Percentiles rank a stretch among this genome's conserved stretches.
Conservation (phyloP, 2,113 vertebrate genomes). For the Toxotes jaculatrix region DNA sequence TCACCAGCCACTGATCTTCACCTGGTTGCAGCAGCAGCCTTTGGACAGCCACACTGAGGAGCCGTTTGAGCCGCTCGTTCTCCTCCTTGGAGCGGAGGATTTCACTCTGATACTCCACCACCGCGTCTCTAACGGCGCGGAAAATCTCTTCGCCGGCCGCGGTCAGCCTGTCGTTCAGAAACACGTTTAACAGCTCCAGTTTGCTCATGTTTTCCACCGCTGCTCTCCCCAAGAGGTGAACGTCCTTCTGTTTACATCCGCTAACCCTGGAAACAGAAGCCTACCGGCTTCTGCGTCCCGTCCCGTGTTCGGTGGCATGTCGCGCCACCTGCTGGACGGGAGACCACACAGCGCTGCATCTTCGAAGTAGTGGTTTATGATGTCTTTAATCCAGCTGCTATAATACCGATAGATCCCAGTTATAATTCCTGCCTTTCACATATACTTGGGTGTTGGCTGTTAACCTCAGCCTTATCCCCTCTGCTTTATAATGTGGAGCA, state of each 20-base stretch:
- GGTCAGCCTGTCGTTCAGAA: slow-evolving; percentile 76
- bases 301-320: background rate
- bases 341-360: background rate
- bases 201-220: slow-evolving; percentile 64
- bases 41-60: slow-evolving; percentile 74
- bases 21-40: slow-evolving; percentile 75
- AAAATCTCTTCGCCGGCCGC: slow-evolving; percentile 76
- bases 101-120: slow-evolving; percentile 73
- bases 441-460: no score
- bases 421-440: no score
- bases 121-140: slow-evolving; percentile 70
- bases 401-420: no score
- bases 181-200: slow-evolving; percentile 74
- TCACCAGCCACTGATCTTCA: slow-evolving; percentile 11
- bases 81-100: slow-evolving; percentile 73
- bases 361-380: no score
- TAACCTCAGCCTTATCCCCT: no score
- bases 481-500: no score
- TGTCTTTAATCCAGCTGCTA: no score
- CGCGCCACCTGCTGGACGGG: slow-evolving; percentile 23
- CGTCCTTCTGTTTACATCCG: slow-evolving; percentile 73
- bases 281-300: background rate
- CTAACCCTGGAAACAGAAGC: slow-evolving; percentile 55
- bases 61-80: slow-evolving; percentile 73
- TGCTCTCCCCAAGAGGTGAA: slow-evolving; percentile 15